These are phyloP conservation scores for Acrobasis suavella DNA, from an alignment of 2,888 invertebrate genomes.

Conservation along the genomic window DNA sequence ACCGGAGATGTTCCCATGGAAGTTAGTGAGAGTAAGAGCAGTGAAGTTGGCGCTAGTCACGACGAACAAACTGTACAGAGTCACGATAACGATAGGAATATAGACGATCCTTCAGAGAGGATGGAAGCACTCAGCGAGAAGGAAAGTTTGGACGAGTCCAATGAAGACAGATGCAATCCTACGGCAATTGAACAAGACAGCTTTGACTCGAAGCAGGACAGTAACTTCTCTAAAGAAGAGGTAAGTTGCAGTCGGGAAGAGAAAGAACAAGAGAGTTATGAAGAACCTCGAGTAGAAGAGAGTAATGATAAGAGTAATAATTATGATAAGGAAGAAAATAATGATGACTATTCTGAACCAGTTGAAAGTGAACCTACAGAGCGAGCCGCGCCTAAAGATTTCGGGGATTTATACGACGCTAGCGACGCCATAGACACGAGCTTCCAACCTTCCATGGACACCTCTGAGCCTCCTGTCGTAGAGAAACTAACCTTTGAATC, in stretches of 20 bases:
- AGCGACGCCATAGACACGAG: conserved; percentile 59
- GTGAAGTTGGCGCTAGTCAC: conserved; percentile 33
- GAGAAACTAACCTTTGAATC: conserved; percentile 23
- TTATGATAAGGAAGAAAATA: conserved; percentile 25
- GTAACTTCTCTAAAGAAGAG: conserved; percentile 20
- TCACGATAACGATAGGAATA: conserved; percentile 12
- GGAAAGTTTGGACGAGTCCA: background rate
- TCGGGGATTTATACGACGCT: conserved; percentile 53
- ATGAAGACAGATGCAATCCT: background rate
- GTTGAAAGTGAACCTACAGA: conserved; percentile 24
- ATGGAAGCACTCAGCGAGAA: background rate
- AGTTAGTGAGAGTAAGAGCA: conserved; percentile 18
- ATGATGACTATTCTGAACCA: conserved; percentile 25
- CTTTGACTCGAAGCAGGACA: conserved; percentile 20
- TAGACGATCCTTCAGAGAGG: conserved; percentile 9
- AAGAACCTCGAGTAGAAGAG: background rate
- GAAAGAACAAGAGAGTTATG: background rate
- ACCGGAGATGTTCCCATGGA: conserved; percentile 20
- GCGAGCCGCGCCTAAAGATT: conserved; percentile 20
- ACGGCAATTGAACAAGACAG: conserved; percentile 2
- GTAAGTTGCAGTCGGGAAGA: conserved; percentile 5
- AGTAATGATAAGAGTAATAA: background rate
- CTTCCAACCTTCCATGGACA: conserved; percentile 37
- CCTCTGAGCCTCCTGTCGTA: conserved; percentile 15
- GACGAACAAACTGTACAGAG: conserved; percentile 31